Base-by-base conservation (phyloP, 2,113 vertebrate species). In the Macroglossus sobrinus region DNA sequence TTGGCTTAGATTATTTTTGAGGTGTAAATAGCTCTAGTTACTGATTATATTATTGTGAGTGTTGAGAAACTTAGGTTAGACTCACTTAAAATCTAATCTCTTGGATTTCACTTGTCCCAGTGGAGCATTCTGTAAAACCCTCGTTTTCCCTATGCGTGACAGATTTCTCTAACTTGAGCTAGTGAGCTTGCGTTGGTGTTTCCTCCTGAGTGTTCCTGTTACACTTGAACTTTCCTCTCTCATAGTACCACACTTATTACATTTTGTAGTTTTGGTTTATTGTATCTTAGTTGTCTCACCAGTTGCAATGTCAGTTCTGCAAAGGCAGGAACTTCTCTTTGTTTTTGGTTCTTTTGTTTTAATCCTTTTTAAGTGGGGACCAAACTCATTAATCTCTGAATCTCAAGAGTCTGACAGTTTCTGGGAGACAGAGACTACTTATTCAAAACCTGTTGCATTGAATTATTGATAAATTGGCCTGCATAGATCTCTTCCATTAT, bases 381-480 rank as follows among this genome's bases (percentile, higher is more conserved):
- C 35, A 87, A 69, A 81, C 13, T 85, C 66, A 75, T 45, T 80
- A 81, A 89, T 93, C 45, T 92, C 12, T 89, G 21, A 91, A 30
- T 92, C 57, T 87, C 53, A 66, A 91, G 53, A 16, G 64, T 95
- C 85, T 97, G 40, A 71, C 53, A 75, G n/a, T 95, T 97, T 80
- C 71, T 95, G n/a, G 30, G 72, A 84, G 50, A 87, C 43, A 84
- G 57, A 84, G 19, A 63, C 57, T 82, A 3, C 26, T 81, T 47
- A 43, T 72, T 68, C 74, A 91, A 93, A 93, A 30, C 47, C 61
- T 81, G 10, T 84, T 96, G 10, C 21, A 69, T 61, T 82, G 82
- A 78, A 2, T 74, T 91, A 40, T 66, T 92, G 33, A 15, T 82
- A 79, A 90, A 21, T 87, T 97, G 30, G n/a, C 30, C 16, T 92